These are phyloP conservation scores for Beroe forskalii DNA, from an alignment of 37 sponge, comb jelly and placozoan genomes.

Conservation along the genomic window DNA sequence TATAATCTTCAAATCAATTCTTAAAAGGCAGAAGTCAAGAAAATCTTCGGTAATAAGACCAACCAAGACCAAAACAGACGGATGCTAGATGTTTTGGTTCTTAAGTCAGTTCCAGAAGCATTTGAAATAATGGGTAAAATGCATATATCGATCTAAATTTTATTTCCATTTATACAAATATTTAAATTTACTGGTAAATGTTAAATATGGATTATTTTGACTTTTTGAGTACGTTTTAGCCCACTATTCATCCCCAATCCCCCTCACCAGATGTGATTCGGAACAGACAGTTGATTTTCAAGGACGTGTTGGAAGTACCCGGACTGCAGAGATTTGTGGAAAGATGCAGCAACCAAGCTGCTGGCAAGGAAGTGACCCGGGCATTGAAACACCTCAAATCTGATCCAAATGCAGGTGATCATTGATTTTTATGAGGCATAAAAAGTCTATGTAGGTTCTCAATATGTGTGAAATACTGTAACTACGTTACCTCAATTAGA, in stretches of 20 bases:
- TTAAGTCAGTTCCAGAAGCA: neutral
- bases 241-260: too few species aligned
- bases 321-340: slow-evolving; percentile 19
- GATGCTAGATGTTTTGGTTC: neutral
- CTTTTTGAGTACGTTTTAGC: too few species aligned
- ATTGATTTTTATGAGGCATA: too few species aligned
- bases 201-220: too few species aligned
- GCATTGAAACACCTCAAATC: slow-evolving; percentile 29
- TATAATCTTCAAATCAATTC: too few species aligned
- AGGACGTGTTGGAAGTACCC: slow-evolving; percentile 24
- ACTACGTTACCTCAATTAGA: too few species aligned
- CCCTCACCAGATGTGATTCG: slow-evolving; percentile 25
- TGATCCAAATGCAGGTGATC: slow-evolving; percentile 17
- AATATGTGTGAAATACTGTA: too few species aligned
- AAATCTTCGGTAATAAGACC: neutral
- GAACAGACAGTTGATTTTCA: slow-evolving; percentile 26
- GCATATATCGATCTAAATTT: too few species aligned
- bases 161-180: neutral
- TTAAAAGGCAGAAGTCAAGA: slow-evolving; percentile 47
- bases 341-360: neutral
- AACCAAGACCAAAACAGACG: slow-evolving; percentile 30
- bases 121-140: neutral
- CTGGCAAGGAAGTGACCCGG: neutral
- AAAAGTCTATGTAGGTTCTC: too few species aligned
- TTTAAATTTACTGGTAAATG: neutral